Conservation (phyloP, 1,140 invertebrate species). For the Drosophila eugracilis region DNA sequence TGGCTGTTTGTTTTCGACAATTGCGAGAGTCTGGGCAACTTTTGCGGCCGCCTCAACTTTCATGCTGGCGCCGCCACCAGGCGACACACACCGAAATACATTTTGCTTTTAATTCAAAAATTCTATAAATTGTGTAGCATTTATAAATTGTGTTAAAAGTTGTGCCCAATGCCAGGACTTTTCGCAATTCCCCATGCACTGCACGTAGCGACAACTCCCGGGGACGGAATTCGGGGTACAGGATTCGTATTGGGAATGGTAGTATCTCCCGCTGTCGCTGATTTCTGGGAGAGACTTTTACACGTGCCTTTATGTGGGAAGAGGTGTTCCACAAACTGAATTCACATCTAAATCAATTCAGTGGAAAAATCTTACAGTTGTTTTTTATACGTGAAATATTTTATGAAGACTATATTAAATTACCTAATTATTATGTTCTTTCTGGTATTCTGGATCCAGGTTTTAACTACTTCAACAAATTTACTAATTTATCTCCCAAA, state of each 20-base stretch:
- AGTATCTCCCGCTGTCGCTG: slow-evolving; percentile 50
- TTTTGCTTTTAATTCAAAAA: slow-evolving; percentile 74
- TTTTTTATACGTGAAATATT: too few species aligned
- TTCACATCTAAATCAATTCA: background rate
- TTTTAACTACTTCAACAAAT: too few species aligned
- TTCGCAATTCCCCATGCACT: slow-evolving; percentile 55
- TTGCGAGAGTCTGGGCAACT: slow-evolving; percentile 20
- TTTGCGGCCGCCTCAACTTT: slow-evolving; percentile 53
- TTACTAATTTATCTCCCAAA: too few species aligned
- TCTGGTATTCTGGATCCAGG: too few species aligned
- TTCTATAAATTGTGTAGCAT: slow-evolving; percentile 78
- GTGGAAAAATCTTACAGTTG: too few species aligned
- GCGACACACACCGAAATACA: slow-evolving; percentile 34
- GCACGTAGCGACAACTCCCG: slow-evolving; percentile 58
- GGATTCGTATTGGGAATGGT: background rate
- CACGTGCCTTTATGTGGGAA: slow-evolving; percentile 18
- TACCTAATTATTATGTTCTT: too few species aligned
- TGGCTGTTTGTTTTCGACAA: slow-evolving; percentile 61
- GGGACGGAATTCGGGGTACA: slow-evolving; percentile 1
- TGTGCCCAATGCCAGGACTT: slow-evolving; percentile 52
- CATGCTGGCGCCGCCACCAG: slow-evolving; percentile 36
- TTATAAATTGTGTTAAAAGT: slow-evolving; percentile 82
- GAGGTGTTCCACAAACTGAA: background rate
- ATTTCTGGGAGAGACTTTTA: slow-evolving; percentile 44
- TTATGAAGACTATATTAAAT: too few species aligned